Conservation (phyloP, 92 coral and sea anemone genomes). For the Parazoanthus darwini region DNA sequence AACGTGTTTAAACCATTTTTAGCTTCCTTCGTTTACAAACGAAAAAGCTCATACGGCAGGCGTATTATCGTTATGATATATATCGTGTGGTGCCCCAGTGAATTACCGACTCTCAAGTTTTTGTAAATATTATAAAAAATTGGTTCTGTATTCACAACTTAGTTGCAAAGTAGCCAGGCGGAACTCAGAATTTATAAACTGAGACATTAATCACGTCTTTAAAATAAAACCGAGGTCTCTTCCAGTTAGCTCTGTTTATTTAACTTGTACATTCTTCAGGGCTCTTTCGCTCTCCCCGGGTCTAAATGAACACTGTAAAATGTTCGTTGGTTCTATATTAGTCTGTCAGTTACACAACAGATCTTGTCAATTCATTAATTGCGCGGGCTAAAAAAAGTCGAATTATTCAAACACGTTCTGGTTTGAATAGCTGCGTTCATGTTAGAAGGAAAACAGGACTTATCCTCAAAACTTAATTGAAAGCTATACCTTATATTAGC, state of each 20-base stretch:
- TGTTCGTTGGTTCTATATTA: not conserved
- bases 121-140: not conserved
- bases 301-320: not conserved
- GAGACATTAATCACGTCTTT: slow-evolving; percentile 3
- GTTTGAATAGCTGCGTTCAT: not conserved
- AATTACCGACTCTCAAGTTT: not conserved
- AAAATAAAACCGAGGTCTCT: not conserved
- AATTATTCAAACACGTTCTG: no score
- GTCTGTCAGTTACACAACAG: not conserved
- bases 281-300: not conserved
- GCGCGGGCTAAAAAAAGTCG: not conserved
- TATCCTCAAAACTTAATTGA: not conserved
- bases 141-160: not conserved
- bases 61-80: not conserved
- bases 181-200: not conserved
- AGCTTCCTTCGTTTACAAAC: no score
- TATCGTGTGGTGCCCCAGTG: not conserved
- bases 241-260: not conserved
- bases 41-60: not conserved
- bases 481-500: not conserved
- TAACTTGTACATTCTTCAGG: not conserved
- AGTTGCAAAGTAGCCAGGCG: not conserved
- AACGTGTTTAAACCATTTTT: no score
- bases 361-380: not conserved
- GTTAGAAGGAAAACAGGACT: not conserved